Conservation (phyloP, 2,113 vertebrate genomes). For the Clarias macrocephalus region DNA sequence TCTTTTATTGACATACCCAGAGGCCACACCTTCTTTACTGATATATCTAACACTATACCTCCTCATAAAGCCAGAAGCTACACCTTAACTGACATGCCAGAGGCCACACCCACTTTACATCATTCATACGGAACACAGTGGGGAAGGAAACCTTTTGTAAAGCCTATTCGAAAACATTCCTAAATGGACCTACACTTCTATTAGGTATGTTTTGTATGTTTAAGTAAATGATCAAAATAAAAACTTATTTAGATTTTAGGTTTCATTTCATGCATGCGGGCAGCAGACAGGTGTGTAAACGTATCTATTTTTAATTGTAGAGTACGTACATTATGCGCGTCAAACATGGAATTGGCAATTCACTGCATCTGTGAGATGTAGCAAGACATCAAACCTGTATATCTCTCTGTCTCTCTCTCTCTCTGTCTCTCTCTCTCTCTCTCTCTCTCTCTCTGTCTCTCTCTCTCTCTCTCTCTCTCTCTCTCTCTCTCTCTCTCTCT, state of each 20-base stretch:
- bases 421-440: constrained; percentile 7
- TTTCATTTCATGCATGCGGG: not conserved
- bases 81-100: too few species aligned
- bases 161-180: too few species aligned
- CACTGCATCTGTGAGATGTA: not conserved
- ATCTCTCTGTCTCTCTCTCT: not conserved
- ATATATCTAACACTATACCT: not conserved
- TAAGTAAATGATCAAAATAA: not conserved
- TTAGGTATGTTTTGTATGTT: not conserved
- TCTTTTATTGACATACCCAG: not conserved
- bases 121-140: not conserved
- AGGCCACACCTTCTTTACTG: not conserved
- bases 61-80: too few species aligned
- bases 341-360: not conserved
- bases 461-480: too few species aligned
- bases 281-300: not conserved
- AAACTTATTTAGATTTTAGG: not conserved
- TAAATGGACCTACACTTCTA: not conserved
- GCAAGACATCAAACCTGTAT: not conserved
- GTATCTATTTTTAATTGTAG: not conserved
- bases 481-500: too few species aligned
- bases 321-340: not conserved
- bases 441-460: too few species aligned
- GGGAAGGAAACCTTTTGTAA: not conserved
- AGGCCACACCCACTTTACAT: not conserved